A percentile compares a stretch with the other conserved stretches of the same genome.
phyloP scores from a whole-genome alignment of 2,797 vertebrate species.

The Perodicticus potto region DNA sequence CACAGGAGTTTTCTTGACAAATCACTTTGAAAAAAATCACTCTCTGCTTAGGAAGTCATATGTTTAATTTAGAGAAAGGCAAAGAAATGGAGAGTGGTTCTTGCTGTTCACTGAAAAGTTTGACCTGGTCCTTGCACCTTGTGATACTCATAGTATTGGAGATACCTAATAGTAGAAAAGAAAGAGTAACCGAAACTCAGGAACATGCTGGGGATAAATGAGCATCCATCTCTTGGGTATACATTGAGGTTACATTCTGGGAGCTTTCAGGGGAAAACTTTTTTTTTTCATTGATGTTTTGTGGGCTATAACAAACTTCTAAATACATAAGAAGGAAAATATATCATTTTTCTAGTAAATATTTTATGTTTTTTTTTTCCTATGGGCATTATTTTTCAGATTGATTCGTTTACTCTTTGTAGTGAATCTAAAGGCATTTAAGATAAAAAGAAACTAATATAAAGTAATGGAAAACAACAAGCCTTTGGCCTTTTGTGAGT shows the following conservation, averaged over 20 bases:
- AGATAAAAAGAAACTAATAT: not conserved
- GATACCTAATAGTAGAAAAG: not conserved
- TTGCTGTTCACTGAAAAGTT: not conserved
- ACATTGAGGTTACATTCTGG: not conserved
- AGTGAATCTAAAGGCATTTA: not conserved
- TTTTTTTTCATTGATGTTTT: not conserved
- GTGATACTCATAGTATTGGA: not conserved
- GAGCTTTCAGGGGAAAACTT: not conserved
- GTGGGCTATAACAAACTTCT: not conserved
- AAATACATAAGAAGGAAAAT: not conserved
- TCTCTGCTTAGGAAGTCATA: conserved; percentile 48
- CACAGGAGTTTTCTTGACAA: conserved; percentile 73
- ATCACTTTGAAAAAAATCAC: not conserved
- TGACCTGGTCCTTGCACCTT: not conserved
- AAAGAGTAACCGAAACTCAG: not conserved
- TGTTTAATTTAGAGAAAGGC: conserved; percentile 19
- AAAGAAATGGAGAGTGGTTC: not conserved
- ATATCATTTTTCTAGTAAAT: not conserved
- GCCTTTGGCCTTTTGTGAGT: not conserved
- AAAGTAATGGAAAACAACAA: not conserved
- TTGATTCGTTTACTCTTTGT: not conserved
- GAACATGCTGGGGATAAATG: not conserved
- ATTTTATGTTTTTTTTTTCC: not conserved
- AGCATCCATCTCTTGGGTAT: not conserved
- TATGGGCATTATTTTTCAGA: not conserved